Evolutionary conservation across 2,113 vertebrate species (phyloP).

Genomic region (Puffinus mauretanicus): DNA sequence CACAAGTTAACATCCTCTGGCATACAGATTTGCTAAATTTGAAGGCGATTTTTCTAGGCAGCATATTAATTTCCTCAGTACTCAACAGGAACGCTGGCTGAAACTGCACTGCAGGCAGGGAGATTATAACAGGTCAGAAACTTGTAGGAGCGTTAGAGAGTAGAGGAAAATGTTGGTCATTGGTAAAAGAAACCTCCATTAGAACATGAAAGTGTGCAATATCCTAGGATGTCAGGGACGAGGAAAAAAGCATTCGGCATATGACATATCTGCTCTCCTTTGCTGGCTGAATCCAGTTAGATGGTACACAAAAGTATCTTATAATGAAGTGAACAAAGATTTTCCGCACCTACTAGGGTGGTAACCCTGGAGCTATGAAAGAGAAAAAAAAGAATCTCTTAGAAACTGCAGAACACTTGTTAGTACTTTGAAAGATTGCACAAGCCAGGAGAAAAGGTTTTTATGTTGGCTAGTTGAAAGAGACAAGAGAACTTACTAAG

Average conservation of each 20-base stretch:
- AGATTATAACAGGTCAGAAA: slow-evolving; percentile 63
- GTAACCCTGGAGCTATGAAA: slow-evolving; percentile 65
- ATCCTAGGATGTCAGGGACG: slow-evolving; percentile 28
- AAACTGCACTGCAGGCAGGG: slow-evolving; percentile 1
- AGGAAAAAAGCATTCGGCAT: slow-evolving; percentile 34
- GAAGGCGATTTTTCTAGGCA: not conserved
- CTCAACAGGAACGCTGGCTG: not conserved
- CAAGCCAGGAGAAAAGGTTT: slow-evolving; percentile 53
- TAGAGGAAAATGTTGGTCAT: slow-evolving; percentile 49
- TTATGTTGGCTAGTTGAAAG: slow-evolving; percentile 65
- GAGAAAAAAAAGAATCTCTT: slow-evolving; percentile 47
- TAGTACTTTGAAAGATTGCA: slow-evolving; percentile 63
- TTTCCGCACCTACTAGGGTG: slow-evolving; percentile 62
- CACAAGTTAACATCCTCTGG: not conserved
- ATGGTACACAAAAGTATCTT: slow-evolving; percentile 61
- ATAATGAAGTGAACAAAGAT: slow-evolving; percentile 72
- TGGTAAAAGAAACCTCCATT: slow-evolving; percentile 61
- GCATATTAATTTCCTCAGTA: not conserved
- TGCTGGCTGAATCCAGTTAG: slow-evolving; percentile 55
- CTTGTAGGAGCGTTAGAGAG: not conserved
- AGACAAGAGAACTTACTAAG: slow-evolving; percentile 51
- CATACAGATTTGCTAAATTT: not conserved
- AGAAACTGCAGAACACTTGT: slow-evolving; percentile 68
- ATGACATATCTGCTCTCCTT: slow-evolving; percentile 56
- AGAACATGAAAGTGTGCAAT: slow-evolving; percentile 51